Evolutionary conservation across 2,888 invertebrate genomes (phyloP), one percentile per base, ranked within the genome.

Genomic region (Tenthredo amoena): DNA sequence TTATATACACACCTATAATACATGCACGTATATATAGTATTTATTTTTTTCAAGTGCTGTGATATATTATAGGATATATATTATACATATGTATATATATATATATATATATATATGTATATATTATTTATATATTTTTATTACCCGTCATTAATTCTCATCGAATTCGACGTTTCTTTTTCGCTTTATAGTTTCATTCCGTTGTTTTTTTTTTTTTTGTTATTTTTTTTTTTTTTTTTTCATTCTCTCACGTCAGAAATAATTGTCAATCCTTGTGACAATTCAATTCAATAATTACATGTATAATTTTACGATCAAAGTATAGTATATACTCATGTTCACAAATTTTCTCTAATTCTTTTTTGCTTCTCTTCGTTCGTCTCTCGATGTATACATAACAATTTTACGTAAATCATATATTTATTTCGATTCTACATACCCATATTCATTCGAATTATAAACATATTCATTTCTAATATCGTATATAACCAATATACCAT

Each of bases 21-120:
- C 62, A 55, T 77, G 37, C 31, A 85, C 58, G 37, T 77, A 55
- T 55, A 7, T 55, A n/a, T 55, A n/a, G n/a, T 55, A n/a, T 50
- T 50, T 18, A 6, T 10, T 50, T 18, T 50, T n/a, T 50, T 50
- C n/a, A 5, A 50, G 50, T 50, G 4, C 50, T 50, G n/a, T 50
- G 50, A 50, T 7, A 50, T 7, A 40, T 47, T 50, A 50, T 50
- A 50, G 50, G 43, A 47, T 47, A 47, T 47, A 47, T 47, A 26
- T 26, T 26, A 26, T 26, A 26, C 26, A 6, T 37, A 37, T 37
- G 6, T 37, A n/a, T 50, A 6, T 50, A 50, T n/a, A 43, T 50
- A 50, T 50, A 18, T 50, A 50, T 50, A 55, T n/a, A 55, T 47
- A 47, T 47, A 47, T 37, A 37, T 37, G 6, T 5, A 47, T 47